Evolutionary conservation across 2,888 invertebrate species (phyloP).

Genomic region (Pocota personata): DNA sequence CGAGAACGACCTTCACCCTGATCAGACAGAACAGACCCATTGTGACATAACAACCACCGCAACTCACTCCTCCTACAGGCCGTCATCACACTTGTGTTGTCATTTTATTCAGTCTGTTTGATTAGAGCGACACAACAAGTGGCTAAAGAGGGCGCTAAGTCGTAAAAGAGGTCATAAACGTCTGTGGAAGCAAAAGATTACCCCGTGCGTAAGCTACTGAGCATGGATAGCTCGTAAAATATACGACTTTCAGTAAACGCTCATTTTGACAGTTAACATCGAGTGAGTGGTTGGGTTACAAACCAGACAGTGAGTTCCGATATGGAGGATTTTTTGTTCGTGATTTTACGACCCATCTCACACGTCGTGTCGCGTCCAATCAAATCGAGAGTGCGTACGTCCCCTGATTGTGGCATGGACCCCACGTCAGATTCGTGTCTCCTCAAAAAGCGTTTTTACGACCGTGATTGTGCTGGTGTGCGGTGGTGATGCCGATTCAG

Average conservation of each 20-base stretch:
- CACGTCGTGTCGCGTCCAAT: constrained; percentile 44
- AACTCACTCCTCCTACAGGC: no score
- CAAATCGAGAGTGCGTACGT: constrained; percentile 40
- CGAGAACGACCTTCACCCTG: constrained; percentile 69
- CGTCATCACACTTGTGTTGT: background rate
- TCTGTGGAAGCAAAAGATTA: constrained; percentile 69
- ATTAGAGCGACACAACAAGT: constrained; percentile 64
- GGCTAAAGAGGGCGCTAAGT: constrained; percentile 80
- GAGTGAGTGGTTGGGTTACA: constrained; percentile 55
- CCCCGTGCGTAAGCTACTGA: constrained; percentile 49
- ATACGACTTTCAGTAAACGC: constrained; percentile 11
- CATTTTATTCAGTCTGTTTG: constrained; percentile 12
- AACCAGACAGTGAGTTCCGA: constrained; percentile 36
- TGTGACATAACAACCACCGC: constrained; percentile 49
- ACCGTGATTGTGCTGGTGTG: constrained; percentile 31
- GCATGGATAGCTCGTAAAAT: constrained; percentile 51
- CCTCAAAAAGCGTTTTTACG: constrained; percentile 61
- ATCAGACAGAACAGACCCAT: constrained; percentile 42
- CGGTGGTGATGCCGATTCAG: constrained; percentile 24
- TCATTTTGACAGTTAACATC: constrained; percentile 66
- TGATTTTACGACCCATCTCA: constrained; percentile 59
- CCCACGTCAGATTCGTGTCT: constrained; percentile 51
- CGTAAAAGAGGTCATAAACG: constrained; percentile 81
- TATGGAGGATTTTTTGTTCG: constrained; percentile 4
- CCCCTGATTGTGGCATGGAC: constrained; percentile 9